These are phyloP conservation scores for Heliconius melpomene DNA, from an alignment of 1,140 invertebrate species.

Conservation along the genomic window DNA sequence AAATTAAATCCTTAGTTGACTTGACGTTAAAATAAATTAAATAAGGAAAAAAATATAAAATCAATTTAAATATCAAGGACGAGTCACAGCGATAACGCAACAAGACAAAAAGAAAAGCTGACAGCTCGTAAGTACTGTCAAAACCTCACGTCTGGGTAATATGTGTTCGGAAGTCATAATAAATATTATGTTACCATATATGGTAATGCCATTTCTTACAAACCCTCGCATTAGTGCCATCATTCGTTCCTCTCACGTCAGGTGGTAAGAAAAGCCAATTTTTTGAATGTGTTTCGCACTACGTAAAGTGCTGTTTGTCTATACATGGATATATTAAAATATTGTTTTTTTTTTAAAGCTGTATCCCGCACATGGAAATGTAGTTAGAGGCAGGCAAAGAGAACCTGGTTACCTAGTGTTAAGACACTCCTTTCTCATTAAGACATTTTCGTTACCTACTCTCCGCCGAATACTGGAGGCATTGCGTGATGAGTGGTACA, in stretches of 20 bases:
- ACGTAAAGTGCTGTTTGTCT: no score
- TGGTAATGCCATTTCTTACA: not conserved
- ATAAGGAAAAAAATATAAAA: not conserved
- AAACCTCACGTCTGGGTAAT: not conserved
- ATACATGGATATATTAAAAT: no score
- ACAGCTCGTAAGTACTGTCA: not conserved
- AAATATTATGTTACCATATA: not conserved
- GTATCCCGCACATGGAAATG: no score
- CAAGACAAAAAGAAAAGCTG: not conserved
- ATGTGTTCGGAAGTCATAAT: not conserved
- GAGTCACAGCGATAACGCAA: not conserved
- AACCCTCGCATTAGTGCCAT: not conserved
- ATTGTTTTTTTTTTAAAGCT: no score
- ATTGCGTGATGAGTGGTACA: no score
- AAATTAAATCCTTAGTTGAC: not conserved
- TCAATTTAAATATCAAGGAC: slow-evolving; percentile 8
- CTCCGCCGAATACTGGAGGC: no score
- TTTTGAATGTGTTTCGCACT: no score
- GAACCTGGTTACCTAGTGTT: no score
- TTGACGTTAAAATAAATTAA: not conserved
- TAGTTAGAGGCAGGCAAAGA: no score
- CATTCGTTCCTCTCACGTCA: not conserved
- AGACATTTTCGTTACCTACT: no score
- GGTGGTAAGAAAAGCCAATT: no score
- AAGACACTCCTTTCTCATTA: no score